phyloP scores from a whole-genome alignment of 2,888 invertebrate genomes.

The Harmothoe impar region DNA sequence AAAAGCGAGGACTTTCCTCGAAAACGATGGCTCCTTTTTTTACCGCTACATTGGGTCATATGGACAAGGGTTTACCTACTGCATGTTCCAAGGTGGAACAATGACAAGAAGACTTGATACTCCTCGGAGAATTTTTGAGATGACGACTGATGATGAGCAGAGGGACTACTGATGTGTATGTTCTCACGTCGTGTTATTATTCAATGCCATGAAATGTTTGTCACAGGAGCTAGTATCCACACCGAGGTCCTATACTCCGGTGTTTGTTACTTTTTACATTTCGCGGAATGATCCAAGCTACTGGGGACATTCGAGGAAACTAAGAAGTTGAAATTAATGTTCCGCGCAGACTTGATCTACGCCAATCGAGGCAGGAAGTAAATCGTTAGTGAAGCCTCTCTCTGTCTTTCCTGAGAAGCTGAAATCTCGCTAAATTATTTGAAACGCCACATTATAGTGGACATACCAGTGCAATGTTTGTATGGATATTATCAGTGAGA shows the following conservation, averaged over 20 bases:
- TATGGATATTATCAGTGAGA: not conserved
- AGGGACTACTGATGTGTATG: no score
- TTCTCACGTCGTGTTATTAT: no score
- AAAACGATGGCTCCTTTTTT: no score
- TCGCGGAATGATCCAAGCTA: not conserved
- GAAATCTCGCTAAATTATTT: not conserved
- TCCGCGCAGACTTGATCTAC: not conserved
- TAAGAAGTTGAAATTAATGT: not conserved
- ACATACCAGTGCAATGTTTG: slow-evolving; percentile 31
- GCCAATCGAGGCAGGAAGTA: not conserved
- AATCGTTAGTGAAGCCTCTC: not conserved
- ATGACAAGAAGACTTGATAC: not conserved
- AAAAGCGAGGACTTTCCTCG: no score
- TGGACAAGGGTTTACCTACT: not conserved
- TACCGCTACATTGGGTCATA: no score
- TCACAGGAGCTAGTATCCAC: no score
- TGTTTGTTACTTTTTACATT: slow-evolving; percentile 5
- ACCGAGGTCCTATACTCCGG: not conserved
- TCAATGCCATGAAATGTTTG: no score
- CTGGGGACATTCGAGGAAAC: not conserved
- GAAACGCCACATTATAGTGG: slow-evolving; percentile 25
- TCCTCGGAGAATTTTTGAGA: not conserved
- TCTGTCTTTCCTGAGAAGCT: not conserved
- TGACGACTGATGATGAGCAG: not conserved
- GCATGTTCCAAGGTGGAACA: not conserved